Evolutionary conservation across 1,140 invertebrate genomes (phyloP).

Genomic region (Trachymyrmex septentrionalis): DNA sequence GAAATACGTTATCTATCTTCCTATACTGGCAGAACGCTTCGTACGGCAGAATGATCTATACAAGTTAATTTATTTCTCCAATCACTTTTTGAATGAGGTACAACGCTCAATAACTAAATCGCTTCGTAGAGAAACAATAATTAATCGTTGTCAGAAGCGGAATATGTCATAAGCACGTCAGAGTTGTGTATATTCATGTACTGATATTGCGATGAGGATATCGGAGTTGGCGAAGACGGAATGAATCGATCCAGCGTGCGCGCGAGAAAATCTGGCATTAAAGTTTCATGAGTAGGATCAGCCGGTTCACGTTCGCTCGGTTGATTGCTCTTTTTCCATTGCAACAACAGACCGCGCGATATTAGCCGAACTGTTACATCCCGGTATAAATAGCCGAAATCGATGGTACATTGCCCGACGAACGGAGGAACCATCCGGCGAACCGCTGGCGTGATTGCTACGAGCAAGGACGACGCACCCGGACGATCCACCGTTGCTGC

Average conservation of each 20-base stretch:
- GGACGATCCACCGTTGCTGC: neutral
- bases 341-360: constrained; percentile 19
- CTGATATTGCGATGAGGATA: constrained; percentile 37
- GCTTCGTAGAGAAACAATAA: neutral
- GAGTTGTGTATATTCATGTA: neutral
- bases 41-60: neutral
- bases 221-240: neutral
- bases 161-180: neutral
- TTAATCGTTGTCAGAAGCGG: constrained; percentile 18
- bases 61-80: neutral
- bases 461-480: constrained; percentile 33
- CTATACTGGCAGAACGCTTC: neutral
- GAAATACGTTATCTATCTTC: too few relatives aligned
- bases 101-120: neutral
- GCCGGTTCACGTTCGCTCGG: neutral
- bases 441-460: constrained; percentile 22
- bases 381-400: constrained; percentile 58
- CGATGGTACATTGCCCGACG: constrained; percentile 42
- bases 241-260: constrained; percentile 17
- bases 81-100: neutral
- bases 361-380: constrained; percentile 38
- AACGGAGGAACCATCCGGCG: constrained; percentile 8
- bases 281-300: constrained; percentile 56
- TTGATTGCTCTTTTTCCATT: constrained; percentile 30
- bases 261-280: constrained; percentile 55